Conservation (phyloP, 2,888 invertebrate genomes). For the Lamellibrachia satsuma region DNA sequence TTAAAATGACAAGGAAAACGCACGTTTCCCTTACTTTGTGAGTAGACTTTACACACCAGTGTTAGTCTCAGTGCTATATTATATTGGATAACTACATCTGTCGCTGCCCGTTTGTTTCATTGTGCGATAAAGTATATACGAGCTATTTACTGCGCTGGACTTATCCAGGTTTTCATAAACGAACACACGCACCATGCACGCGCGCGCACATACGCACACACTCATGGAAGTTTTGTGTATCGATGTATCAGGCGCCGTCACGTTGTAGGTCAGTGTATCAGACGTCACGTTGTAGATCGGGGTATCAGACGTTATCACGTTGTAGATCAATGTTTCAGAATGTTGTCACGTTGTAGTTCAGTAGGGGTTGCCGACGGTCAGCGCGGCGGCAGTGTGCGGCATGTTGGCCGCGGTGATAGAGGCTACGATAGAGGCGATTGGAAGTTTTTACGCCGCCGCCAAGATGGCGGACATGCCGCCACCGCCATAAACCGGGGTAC, state of each 20-base stretch:
- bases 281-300: too few relatives aligned
- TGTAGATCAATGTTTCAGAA: background rate
- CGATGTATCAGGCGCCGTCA: background rate
- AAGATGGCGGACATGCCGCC: conserved; percentile 76
- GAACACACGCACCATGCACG: too few relatives aligned
- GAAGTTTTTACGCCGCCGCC: conserved; percentile 91
- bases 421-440: conserved; percentile 70
- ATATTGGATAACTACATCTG: too few relatives aligned
- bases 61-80: too few relatives aligned
- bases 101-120: background rate
- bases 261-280: background rate
- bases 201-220: too few relatives aligned
- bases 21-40: conserved; percentile 32
- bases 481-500: conserved; percentile 80
- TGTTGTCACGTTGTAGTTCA: conserved; percentile 46
- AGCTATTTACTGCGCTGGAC: too few relatives aligned
- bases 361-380: conserved; percentile 63
- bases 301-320: background rate
- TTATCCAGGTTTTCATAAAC: too few relatives aligned
- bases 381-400: conserved; percentile 55
- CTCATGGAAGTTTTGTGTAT: too few relatives aligned
- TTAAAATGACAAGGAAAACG: too few relatives aligned
- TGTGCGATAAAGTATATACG: background rate
- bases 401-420: conserved; percentile 59
- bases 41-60: background rate